Evolutionary conservation across 1,140 invertebrate species (phyloP).

Genomic region (Rhagoletis zephyria): DNA sequence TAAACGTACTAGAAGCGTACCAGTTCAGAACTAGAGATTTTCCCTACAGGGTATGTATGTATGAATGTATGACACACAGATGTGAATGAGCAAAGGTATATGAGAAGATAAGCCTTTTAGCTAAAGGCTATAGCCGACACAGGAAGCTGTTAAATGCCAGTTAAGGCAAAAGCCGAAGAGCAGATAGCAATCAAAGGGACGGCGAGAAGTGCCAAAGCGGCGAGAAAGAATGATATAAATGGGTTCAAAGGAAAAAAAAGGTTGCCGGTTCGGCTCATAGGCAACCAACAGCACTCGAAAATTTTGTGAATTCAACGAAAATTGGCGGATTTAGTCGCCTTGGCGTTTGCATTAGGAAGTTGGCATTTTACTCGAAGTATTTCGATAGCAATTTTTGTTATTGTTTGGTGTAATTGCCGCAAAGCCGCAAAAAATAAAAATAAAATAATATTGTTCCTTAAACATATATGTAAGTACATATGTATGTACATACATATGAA

Average conservation of each 20-base stretch:
- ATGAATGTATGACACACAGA: no score
- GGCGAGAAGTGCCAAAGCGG: not conserved
- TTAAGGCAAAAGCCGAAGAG: not conserved
- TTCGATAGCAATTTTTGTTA: conserved; percentile 44
- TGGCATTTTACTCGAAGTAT: conserved; percentile 7
- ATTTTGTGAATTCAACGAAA: not conserved
- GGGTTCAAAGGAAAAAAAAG: not conserved
- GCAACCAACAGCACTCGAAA: not conserved
- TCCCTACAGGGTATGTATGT: no score
- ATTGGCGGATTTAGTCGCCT: not conserved
- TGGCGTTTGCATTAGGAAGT: conserved; percentile 12
- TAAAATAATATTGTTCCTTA: no score
- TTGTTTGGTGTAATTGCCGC: conserved; percentile 27
- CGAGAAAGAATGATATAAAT: not conserved
- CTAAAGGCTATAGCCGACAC: not conserved
- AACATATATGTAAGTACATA: not conserved
- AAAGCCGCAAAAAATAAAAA: not conserved
- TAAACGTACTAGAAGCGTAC: no score
- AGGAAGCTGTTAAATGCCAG: conserved; percentile 11
- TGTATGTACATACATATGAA: not conserved
- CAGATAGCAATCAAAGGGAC: not conserved
- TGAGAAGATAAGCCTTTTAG: no score
- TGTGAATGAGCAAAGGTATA: no score
- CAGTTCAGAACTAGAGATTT: no score
- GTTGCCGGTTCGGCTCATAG: not conserved